Percentiles rank a stretch among this genome's conserved stretches.
Evolutionary conservation across 92 coral and sea anemone species (phyloP).

Genomic region (Zoanthus solanderi): DNA sequence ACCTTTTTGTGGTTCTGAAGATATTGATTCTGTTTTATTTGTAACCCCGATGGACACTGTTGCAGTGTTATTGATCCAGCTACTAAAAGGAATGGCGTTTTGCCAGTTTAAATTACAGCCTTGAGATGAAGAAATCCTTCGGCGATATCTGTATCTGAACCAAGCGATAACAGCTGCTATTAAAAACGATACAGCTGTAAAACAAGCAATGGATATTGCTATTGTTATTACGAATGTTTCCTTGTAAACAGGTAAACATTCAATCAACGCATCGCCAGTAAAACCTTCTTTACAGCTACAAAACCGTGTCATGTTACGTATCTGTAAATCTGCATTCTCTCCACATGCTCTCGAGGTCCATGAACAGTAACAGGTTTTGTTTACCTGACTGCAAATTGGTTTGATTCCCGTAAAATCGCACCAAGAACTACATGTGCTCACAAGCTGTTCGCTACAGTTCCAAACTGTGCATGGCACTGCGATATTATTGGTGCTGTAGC

Average conservation of each 20-base stretch:
- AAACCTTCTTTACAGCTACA: neutral
- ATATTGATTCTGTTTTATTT: too few species aligned
- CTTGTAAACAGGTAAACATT: too few species aligned
- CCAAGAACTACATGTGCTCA: too few species aligned
- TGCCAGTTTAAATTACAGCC: neutral
- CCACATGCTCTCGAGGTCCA: neutral
- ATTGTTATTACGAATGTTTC: too few species aligned
- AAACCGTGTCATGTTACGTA: neutral
- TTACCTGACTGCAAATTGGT: neutral
- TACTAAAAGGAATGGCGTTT: slow-evolving; percentile 32
- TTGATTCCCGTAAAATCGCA: too few species aligned
- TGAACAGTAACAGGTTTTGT: slow-evolving; percentile 12
- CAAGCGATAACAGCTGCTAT: neutral
- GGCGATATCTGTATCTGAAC: neutral
- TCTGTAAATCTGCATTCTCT: neutral
- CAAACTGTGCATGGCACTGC: too few species aligned
- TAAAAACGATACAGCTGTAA: neutral
- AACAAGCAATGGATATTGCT: too few species aligned
- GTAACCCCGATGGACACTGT: neutral
- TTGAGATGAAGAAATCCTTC: neutral
- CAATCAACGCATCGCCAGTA: too few species aligned
- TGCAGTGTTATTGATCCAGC: neutral
- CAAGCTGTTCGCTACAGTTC: too few species aligned
- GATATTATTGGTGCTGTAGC: slow-evolving; percentile 13
- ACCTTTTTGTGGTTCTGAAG: too few species aligned